Evolutionary conservation across 2,888 invertebrate genomes (phyloP).

Genomic region (Rotaria magnacalcarata): DNA sequence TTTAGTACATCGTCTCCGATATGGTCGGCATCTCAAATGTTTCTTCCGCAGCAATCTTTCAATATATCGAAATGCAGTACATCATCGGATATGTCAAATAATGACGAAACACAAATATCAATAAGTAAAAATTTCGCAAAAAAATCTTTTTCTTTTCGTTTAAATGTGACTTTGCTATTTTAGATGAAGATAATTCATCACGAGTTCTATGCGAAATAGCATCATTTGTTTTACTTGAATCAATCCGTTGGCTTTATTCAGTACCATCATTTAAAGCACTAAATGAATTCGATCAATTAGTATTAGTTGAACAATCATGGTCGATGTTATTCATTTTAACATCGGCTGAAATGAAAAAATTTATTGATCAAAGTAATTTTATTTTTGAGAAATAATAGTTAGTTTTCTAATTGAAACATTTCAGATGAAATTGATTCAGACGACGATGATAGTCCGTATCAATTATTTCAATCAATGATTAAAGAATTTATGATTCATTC

Average conservation of each 20-base stretch:
- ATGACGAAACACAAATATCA: background rate
- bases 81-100: background rate
- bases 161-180: background rate
- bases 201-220: background rate
- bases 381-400: too few relatives aligned
- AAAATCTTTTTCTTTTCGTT: background rate
- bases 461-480: background rate
- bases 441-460: background rate
- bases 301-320: slow-evolving; percentile 20
- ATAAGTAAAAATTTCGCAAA: background rate
- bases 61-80: slow-evolving; percentile 1
- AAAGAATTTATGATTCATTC: background rate
- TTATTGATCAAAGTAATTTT: background rate
- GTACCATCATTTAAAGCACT: slow-evolving; percentile 30
- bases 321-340: background rate
- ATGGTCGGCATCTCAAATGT: background rate
- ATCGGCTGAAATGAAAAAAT: background rate
- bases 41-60: background rate
- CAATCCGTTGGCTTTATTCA: background rate
- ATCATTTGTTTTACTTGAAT: background rate
- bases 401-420: too few relatives aligned
- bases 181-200: background rate
- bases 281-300: background rate
- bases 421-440: background rate
- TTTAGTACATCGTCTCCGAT: background rate